Base-by-base conservation (phyloP, 1,140 invertebrate genomes). In the Matsumurasca onukii region DNA sequence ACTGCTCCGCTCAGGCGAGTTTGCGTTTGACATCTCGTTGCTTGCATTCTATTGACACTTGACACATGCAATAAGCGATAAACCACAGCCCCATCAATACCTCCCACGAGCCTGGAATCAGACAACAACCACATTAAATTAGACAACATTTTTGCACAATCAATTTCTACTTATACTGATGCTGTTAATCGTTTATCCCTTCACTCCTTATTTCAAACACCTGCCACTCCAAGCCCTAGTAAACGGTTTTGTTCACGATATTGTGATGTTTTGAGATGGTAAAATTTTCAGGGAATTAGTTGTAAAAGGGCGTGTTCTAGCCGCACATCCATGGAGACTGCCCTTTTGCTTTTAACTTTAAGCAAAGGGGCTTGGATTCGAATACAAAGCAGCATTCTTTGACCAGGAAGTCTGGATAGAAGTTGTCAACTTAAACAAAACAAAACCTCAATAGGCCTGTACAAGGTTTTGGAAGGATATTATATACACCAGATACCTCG, bases 21-120 rank as follows among this genome's bases (percentile, higher is more conserved):
- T n/a, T n/a, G n/a, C n/a, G n/a, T 51, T 5, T 51, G n/a, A 20
- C 49, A 25, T 20, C n/a, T 29, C 27, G 34, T 12, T n/a, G 13
- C 24, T 61, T 68, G 20, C 24, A 31, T 70, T 83, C 78, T 55
- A 77, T 77, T 17, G 82, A 83, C 45, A 83, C 78, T 73, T 84
- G 82, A 66, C 83, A 82, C 70, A 81, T 82, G 61, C 82, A 84
- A 70, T 84, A 84, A 55, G 83, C 73, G 45, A 81, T 74, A 65
- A 80, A 78, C 0, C 81, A 69, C 49, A 83, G 71, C 29, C 73
- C 67, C 1, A 77, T 20, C 20, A 74, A 74, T 22, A 65, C 69
- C 17, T 70, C 69, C 65, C 74, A 77, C 5, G 80, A 78, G 73
- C 78, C 81, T 83, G 75, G 51, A 76, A 80, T 72, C 70, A 71